A percentile compares a stretch with the other conserved stretches of the same genome.
Evolutionary conservation across 2,888 invertebrate species (phyloP).

Genomic region (Diplazon laetatorius): DNA sequence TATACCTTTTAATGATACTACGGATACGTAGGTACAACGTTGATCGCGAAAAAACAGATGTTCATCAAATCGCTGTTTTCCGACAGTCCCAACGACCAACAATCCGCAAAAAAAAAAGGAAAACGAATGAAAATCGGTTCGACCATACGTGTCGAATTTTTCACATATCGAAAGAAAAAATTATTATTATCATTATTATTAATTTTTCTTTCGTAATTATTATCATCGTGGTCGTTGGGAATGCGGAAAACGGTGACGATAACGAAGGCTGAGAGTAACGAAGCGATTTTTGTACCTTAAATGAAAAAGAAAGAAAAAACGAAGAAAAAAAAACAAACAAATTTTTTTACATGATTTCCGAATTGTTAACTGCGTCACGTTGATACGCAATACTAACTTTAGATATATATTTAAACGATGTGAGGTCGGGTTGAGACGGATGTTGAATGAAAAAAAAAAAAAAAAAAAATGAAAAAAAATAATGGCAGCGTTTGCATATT

Average conservation of each 20-base stretch:
- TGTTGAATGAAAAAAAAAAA: conserved; percentile 61
- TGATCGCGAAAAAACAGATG: conserved; percentile 47
- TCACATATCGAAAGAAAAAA: background rate
- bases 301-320: too few species aligned
- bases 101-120: too few species aligned
- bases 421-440: conserved; percentile 62
- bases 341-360: conserved; percentile 66
- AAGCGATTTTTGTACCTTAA: conserved; percentile 65
- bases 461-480: too few species aligned
- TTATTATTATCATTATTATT: background rate
- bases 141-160: too few species aligned
- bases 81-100: background rate
- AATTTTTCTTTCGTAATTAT: background rate
- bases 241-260: conserved; percentile 18
- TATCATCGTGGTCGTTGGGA: background rate
- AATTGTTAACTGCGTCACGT: conserved; percentile 66
- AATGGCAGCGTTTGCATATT: conserved; percentile 67
- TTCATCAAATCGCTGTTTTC: conserved; percentile 48
- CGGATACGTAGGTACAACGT: conserved; percentile 54
- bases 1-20: conserved; percentile 59
- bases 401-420: conserved; percentile 46
- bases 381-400: conserved; percentile 62
- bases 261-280: conserved; percentile 43
- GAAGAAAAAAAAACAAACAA: too few species aligned
- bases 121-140: too few species aligned